A percentile compares a stretch with the other conserved stretches of the same genome.
phyloP scores from a whole-genome alignment of 1,140 invertebrate genomes.

The Eupeodes corollae region DNA sequence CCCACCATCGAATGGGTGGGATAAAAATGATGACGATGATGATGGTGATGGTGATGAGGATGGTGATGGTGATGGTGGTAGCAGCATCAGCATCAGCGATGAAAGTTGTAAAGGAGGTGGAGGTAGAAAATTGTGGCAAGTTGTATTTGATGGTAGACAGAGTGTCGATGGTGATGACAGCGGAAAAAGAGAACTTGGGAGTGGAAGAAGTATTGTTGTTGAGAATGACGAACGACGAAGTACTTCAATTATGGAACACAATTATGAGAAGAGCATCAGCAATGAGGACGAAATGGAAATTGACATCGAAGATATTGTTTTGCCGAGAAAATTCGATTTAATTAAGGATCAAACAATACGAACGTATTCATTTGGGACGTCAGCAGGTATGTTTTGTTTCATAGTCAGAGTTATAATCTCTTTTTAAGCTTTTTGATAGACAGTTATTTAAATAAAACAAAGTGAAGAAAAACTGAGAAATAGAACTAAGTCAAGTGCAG shows the following conservation, averaged over 20 bases:
- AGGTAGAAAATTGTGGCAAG: neutral
- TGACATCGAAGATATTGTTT: conserved; percentile 21
- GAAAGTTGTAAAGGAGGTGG: too few species aligned
- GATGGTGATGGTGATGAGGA: conserved; percentile 5
- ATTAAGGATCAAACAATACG: conserved; percentile 21
- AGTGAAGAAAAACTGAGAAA: too few species aligned
- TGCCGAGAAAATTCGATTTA: conserved; percentile 27
- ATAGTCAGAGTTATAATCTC: neutral
- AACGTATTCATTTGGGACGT: conserved; percentile 19
- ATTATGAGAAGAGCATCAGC: too few species aligned
- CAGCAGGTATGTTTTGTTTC: conserved; percentile 13
- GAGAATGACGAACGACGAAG: neutral
- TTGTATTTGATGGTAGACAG: neutral
- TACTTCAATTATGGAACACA: too few species aligned
- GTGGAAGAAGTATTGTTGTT: neutral
- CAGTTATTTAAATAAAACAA: neutral
- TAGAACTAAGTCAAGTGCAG: too few species aligned
- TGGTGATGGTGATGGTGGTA: too few species aligned
- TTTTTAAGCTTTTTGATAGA: neutral
- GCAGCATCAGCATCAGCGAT: too few species aligned
- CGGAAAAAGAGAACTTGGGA: neutral
- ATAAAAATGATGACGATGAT: conserved; percentile 14
- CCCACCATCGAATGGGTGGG: conserved; percentile 16
- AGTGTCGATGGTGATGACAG: neutral
- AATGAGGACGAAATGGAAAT: conserved; percentile 13